phyloP scores from a whole-genome alignment of 2,113 vertebrate genomes.

The Eulacestoma nigropectus region DNA sequence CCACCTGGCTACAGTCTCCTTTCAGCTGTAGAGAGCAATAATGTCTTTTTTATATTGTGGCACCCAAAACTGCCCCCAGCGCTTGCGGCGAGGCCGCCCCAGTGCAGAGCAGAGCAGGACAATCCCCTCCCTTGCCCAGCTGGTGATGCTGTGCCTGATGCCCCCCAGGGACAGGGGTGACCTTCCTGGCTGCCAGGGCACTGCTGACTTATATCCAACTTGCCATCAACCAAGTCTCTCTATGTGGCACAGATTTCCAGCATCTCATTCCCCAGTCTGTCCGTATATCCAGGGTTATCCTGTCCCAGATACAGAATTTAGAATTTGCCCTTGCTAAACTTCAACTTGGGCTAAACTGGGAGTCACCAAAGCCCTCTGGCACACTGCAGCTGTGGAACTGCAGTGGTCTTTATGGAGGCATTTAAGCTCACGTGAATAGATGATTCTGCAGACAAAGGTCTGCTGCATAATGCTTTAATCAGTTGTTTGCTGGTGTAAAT shows the following conservation, averaged over 20 bases:
- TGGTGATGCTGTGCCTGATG: fast-evolving
- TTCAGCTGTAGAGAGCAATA: neutral
- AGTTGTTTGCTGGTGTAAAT: neutral
- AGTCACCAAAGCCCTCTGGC: neutral
- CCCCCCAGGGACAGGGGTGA: fast-evolving
- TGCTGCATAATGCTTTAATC: neutral
- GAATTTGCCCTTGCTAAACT: neutral
- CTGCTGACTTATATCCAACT: fast-evolving
- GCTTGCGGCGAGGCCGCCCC: fast-evolving
- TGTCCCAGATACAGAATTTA: neutral
- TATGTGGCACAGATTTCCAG: fast-evolving
- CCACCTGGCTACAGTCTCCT: neutral
- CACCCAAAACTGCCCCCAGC: neutral
- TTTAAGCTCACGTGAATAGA: neutral
- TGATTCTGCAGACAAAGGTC: neutral
- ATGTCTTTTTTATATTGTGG: neutral
- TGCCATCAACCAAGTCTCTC: neutral
- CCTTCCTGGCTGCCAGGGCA: neutral
- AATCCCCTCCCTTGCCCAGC: fast-evolving
- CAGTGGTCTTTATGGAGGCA: neutral
- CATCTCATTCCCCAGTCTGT: neutral
- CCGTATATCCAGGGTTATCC: fast-evolving
- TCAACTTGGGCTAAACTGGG: neutral
- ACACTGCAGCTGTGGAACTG: neutral
- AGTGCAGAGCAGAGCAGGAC: fast-evolving